Evolutionary conservation across 2,888 invertebrate genomes (phyloP).

Genomic region (Thecophora atra): DNA sequence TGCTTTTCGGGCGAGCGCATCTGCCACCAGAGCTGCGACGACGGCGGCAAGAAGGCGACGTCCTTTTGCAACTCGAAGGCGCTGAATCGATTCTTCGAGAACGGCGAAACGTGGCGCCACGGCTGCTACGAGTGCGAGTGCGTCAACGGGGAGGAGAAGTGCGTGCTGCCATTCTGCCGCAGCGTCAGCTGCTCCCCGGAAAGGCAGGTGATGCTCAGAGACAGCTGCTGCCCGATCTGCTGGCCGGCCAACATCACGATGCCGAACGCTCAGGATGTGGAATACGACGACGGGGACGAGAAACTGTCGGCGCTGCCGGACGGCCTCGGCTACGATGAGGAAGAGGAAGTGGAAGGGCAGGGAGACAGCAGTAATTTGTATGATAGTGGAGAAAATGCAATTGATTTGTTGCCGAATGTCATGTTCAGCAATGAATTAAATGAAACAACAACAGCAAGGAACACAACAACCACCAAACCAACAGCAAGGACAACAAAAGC

Average conservation of each 20-base stretch:
- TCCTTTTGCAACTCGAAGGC: slow-evolving; percentile 58
- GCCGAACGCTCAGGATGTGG: slow-evolving; percentile 50
- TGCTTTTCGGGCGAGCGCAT: slow-evolving; percentile 57
- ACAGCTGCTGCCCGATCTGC: slow-evolving; percentile 62
- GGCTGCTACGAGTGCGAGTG: slow-evolving; percentile 62
- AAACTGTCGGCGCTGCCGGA: slow-evolving; percentile 36
- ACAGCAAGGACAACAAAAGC: background rate
- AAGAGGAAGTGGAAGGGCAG: slow-evolving; percentile 39
- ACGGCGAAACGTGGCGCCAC: slow-evolving; percentile 62
- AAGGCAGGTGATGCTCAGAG: slow-evolving; percentile 56
- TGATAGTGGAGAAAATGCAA: slow-evolving; percentile 25
- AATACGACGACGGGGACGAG: slow-evolving; percentile 46
- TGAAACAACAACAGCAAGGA: slow-evolving; percentile 32
- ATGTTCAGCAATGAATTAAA: slow-evolving; percentile 38
- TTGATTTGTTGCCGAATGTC: slow-evolving; percentile 37
- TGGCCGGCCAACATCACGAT: slow-evolving; percentile 59
- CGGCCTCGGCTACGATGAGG: slow-evolving; percentile 36
- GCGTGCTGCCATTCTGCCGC: slow-evolving; percentile 57
- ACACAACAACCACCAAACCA: background rate
- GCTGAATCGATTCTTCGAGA: slow-evolving; percentile 55
- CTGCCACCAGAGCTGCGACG: slow-evolving; percentile 62
- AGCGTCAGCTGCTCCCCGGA: slow-evolving; percentile 56
- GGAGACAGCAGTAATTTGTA: background rate
- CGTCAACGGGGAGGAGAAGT: slow-evolving; percentile 59
- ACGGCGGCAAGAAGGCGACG: slow-evolving; percentile 51